These are phyloP conservation scores for Littorina saxatilis DNA, from an alignment of 1,140 invertebrate genomes.

Conservation along the genomic window DNA sequence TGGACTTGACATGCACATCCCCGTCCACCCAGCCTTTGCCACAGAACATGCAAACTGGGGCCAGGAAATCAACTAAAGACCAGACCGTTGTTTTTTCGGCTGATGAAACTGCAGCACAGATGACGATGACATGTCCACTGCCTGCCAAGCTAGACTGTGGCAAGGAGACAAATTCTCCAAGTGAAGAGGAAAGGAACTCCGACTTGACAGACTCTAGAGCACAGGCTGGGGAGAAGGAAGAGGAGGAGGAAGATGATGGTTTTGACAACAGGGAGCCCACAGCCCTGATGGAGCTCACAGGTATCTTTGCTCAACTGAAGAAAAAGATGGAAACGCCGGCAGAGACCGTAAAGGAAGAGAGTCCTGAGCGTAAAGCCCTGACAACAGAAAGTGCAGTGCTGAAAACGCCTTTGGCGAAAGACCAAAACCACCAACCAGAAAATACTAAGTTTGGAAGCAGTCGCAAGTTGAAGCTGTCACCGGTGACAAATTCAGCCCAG, in stretches of 20 bases:
- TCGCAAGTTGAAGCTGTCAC: not conserved
- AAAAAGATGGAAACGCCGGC: not conserved
- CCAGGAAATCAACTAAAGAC: not conserved
- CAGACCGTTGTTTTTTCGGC: not conserved
- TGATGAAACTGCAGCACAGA: not conserved
- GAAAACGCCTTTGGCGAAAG: not conserved
- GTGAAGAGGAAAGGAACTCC: not conserved
- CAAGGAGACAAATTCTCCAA: too few relatives aligned
- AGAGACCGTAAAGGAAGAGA: not conserved
- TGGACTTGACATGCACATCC: too few relatives aligned
- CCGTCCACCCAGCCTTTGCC: too few relatives aligned
- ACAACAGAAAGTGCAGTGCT: too few relatives aligned
- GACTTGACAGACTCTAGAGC: not conserved
- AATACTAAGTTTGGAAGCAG: not conserved
- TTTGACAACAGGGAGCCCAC: not conserved
- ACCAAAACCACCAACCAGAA: not conserved
- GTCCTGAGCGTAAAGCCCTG: not conserved
- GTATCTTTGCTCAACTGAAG: not conserved
- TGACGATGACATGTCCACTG: not conserved
- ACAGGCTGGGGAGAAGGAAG: not conserved
- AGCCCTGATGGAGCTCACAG: conserved; percentile 5
- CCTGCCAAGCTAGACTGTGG: not conserved
- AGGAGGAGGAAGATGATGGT: not conserved
- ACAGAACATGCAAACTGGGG: too few relatives aligned
- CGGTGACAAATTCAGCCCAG: not conserved